Evolutionary conservation across 2,797 vertebrate species (phyloP).

Genomic region (Crenuchus spilurus): DNA sequence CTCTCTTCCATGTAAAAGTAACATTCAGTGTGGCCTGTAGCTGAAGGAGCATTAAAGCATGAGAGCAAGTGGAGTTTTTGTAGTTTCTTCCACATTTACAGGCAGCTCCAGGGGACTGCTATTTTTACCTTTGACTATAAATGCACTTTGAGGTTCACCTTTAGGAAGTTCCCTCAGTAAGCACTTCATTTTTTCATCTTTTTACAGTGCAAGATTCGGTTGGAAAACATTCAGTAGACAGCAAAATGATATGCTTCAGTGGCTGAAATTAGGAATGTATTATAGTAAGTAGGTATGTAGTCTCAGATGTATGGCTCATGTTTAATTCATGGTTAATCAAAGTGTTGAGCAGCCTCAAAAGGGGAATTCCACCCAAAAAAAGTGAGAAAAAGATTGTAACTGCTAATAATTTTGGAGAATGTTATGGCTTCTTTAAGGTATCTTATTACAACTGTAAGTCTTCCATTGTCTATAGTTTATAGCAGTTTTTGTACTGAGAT

Average conservation of each 20-base stretch:
- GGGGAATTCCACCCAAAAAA: constrained; percentile 7
- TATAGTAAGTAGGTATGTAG: neutral
- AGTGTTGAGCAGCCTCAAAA: neutral
- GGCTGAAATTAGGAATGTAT: neutral
- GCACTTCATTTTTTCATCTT: neutral
- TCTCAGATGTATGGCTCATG: neutral
- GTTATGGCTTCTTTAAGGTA: too few species aligned
- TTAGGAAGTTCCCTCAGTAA: constrained; percentile 43
- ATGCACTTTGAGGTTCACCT: constrained; percentile 23
- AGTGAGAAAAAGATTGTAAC: constrained; percentile 1
- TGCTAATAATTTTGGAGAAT: too few species aligned
- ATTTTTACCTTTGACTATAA: constrained; percentile 27
- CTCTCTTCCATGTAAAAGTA: neutral
- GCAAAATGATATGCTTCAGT: neutral
- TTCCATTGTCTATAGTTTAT: too few species aligned
- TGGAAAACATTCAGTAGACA: neutral
- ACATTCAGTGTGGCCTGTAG: neutral
- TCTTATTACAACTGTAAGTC: too few species aligned
- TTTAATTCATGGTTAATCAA: constrained; percentile 12
- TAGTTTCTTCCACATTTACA: constrained; percentile 4
- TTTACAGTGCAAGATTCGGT: constrained; percentile 6
- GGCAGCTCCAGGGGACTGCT: constrained; percentile 2
- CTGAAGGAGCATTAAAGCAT: neutral
- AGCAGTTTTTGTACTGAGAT: too few species aligned
- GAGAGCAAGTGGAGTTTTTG: neutral